Evolutionary conservation across 1,140 invertebrate species (phyloP).

Genomic region (Zaprionus ornatus): DNA sequence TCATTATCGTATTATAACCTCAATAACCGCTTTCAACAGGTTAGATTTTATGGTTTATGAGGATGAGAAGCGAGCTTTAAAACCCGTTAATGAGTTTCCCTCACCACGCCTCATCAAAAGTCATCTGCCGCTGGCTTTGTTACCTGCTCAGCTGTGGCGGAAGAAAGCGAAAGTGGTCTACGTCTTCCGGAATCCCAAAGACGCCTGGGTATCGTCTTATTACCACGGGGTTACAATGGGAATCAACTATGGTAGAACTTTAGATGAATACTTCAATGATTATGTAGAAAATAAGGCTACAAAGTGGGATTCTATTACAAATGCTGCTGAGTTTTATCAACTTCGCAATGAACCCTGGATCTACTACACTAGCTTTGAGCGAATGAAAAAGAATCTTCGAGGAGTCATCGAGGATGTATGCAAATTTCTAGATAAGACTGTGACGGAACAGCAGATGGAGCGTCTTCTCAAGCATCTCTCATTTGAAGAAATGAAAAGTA

Average conservation of each 20-base stretch:
- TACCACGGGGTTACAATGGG: constrained; percentile 88
- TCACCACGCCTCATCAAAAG: constrained; percentile 87
- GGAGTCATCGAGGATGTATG: constrained; percentile 58
- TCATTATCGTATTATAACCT: background rate
- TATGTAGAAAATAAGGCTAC: background rate
- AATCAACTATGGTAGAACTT: constrained; percentile 42
- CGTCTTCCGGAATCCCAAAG: constrained; percentile 92
- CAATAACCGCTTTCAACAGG: background rate
- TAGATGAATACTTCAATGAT: constrained; percentile 36
- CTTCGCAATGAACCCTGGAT: constrained; percentile 88
- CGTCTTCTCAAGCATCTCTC: constrained; percentile 65
- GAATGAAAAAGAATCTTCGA: constrained; percentile 84
- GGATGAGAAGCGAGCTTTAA: constrained; percentile 17
- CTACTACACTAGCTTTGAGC: constrained; percentile 92
- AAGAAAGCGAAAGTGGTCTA: constrained; percentile 88
- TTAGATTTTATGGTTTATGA: background rate
- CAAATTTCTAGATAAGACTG: constrained; percentile 53
- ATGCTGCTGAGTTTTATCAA: constrained; percentile 90
- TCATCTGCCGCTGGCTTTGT: constrained; percentile 86
- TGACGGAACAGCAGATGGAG: constrained; percentile 57
- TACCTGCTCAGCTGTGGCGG: constrained; percentile 85
- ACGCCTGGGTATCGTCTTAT: constrained; percentile 92
- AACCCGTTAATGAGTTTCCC: constrained; percentile 67
- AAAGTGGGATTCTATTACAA: constrained; percentile 86
- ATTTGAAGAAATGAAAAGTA: constrained; percentile 76